Evolutionary conservation across 2,888 invertebrate genomes (phyloP), one percentile per base, ranked within the genome.

Genomic region (Operophtera brumata): DNA sequence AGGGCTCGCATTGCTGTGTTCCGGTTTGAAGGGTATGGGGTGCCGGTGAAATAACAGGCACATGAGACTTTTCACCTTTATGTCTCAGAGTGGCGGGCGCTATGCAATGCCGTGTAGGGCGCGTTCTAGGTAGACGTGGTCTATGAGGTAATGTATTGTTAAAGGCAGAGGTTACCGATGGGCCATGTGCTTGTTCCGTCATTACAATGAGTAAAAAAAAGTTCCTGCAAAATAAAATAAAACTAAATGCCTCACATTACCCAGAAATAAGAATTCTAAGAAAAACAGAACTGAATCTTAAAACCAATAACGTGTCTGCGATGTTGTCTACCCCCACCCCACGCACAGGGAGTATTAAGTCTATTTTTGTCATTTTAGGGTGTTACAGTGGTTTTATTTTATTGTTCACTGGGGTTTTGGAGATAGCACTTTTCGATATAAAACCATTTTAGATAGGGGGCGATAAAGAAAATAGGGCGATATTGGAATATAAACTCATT

Each of bases 301-400:
- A n/a, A n/a, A 36, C 13, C 30, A 20, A 39, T 47, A 40, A 28
- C 47, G 36, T 47, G 25, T 30, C 11, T 20, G 11, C 32, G 36
- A 28, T 34, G 20, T 44, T 13, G 37, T 39, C 30, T 4, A 37
- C 39, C 47, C 47, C 40, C 13, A 4, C 26, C 26, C 0, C 30
- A 2, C 30, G 30, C 30, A 28, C 46, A 26, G 26, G 20, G 2
- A 39, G 44, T 45, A 36, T 48, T 26, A 49, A 57, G 54, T 55
- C 55, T 60, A 60, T 60, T 63, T 51, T 49, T 44, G 49, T 57
- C 37, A 54, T 54, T 62, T 57, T 51, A 48, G 49, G 50, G 60
- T 40, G 48, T 57, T 56, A 54, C 37, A 42, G 40, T 49, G 52
- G 57, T 61, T 60, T n/a, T 57, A 62, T 62, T 64, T 65, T 62